phyloP scores from a whole-genome alignment of 2,113 vertebrate genomes.

The Oxyura jamaicensis region DNA sequence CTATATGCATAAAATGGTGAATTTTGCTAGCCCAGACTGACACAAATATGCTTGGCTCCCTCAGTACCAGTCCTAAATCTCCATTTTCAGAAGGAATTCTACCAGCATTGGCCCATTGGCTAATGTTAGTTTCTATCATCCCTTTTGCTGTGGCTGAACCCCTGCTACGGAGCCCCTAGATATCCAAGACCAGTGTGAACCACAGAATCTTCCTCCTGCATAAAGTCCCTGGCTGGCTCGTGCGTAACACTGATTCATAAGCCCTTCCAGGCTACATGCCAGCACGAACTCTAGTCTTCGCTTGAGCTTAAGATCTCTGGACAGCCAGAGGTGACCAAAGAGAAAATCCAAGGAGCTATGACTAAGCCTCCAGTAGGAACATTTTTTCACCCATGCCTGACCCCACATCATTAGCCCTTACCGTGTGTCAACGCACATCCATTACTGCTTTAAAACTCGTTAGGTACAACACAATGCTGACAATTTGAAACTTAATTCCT shows the following conservation, averaged over 20 bases:
- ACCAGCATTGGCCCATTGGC: neutral
- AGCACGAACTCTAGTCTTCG: neutral
- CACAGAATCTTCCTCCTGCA: neutral
- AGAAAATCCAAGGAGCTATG: slow-evolving; percentile 9
- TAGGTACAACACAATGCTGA: neutral
- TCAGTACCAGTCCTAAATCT: neutral
- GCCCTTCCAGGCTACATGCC: neutral
- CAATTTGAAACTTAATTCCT: neutral
- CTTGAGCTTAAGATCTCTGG: neutral
- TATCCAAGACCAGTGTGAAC: neutral
- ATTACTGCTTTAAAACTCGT: neutral
- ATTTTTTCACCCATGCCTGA: neutral
- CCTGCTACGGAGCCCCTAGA: neutral
- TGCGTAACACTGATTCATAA: neutral
- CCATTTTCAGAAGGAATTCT: neutral
- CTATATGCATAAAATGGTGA: neutral
- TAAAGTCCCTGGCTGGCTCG: neutral
- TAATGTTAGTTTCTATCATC: neutral
- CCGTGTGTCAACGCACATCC: neutral
- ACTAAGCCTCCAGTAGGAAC: neutral
- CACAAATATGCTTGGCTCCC: neutral
- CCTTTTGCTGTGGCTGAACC: neutral
- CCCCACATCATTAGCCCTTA: neutral
- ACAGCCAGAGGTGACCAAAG: neutral
- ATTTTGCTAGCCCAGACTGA: neutral